Evolutionary conservation across 92 coral and sea anemone genomes (phyloP), one percentile per base, ranked within the genome.

Genomic region (Virgularia gustaviana): DNA sequence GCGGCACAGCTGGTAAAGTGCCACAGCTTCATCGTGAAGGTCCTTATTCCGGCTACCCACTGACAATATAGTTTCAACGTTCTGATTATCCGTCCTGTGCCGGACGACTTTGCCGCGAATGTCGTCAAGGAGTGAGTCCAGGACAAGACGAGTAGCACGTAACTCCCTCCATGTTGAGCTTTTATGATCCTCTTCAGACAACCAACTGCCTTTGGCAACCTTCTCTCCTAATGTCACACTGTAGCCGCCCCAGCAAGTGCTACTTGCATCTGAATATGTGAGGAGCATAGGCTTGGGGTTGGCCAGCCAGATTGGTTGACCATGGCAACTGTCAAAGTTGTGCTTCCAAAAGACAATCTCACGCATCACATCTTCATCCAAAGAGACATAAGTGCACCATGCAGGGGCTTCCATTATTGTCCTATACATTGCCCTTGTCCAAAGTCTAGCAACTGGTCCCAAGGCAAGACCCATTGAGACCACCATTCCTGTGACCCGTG

Each of bases 211-310:
- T 20, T 59, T 57, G 23, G 85, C 87, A 3, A 16, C 36, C 4
- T 20, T 56, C 27, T 7, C 6, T 6, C 63, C 63, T n/a, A n/a
- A n/a, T n/a, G n/a, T n/a, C n/a, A n/a, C n/a, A n/a, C n/a, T n/a
- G n/a, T n/a, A n/a, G 4, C 89, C 89, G 15, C 86, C 83, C 86
- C 89, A 85, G 30, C 89, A 78, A 15, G 66, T 57, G 19, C 78
- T 80, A 49, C 86, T 81, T 4, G 87, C 90, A 78, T 82, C 82
- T 4, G 87, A 86, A 51, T 72, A 82, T 4, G 87, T 32, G 12
- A 66, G 62, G 71, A 78, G 75, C 52, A 82, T 84, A 0, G 76
- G 77, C 47, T 70, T 82, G 0, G 84, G 90, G 70, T 66, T 51
- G 20, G 60, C 55, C 37, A 65, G 47, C 90, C 83, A 85, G 22